Conservation (phyloP, 2,113 vertebrate genomes). For the Morone chrysops region DNA sequence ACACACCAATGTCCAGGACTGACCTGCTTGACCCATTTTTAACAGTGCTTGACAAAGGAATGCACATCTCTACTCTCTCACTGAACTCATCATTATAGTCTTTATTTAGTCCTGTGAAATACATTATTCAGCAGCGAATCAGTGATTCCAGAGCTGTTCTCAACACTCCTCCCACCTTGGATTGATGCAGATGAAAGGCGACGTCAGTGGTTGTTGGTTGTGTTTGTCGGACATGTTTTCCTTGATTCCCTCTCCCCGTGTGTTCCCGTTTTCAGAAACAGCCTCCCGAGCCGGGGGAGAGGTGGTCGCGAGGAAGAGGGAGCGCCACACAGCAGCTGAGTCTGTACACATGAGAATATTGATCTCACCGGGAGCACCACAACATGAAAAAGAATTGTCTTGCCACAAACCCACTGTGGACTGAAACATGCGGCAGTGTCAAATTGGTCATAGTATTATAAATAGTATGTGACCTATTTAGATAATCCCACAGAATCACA, state of each 20-base stretch:
- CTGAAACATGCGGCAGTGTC: neutral
- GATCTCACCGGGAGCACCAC: constrained; percentile 11
- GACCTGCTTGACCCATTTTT: constrained; percentile 47
- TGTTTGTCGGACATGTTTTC: constrained; percentile 73
- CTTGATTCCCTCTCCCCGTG: constrained; percentile 73
- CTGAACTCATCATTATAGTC: constrained; percentile 17
- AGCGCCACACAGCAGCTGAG: constrained; percentile 29
- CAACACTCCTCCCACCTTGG: constrained; percentile 12
- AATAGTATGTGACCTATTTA: neutral
- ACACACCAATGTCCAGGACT: constrained; percentile 38
- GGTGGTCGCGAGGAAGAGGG: constrained; percentile 23
- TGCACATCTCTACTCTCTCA: constrained; percentile 49
- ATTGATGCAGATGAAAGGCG: constrained; percentile 59
- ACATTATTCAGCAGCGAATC: constrained; percentile 3
- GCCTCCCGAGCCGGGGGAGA: constrained; percentile 69
- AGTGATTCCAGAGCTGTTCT: constrained; percentile 20
- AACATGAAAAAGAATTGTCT: neutral
- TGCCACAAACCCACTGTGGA: neutral
- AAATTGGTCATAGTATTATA: neutral
- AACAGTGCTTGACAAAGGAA: constrained; percentile 56
- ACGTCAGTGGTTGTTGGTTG: constrained; percentile 52
- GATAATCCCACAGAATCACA: neutral
- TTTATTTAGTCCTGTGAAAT: constrained; percentile 10
- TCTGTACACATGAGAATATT: constrained; percentile 1
- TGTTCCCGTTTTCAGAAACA: constrained; percentile 73